Evolutionary conservation across 2,888 invertebrate species (phyloP).

Genomic region (Pomacea canaliculata): DNA sequence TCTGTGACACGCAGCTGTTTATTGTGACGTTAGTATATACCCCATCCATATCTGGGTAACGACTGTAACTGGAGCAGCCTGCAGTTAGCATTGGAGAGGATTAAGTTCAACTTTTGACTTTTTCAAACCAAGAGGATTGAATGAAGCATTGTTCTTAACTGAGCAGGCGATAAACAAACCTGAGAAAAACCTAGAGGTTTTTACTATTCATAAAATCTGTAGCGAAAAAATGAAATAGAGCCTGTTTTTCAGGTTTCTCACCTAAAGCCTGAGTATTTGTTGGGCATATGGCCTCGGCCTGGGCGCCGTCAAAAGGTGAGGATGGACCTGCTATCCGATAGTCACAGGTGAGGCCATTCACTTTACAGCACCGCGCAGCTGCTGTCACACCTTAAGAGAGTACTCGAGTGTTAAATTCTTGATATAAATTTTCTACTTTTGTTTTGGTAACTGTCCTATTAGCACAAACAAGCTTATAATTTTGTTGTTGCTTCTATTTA

Average conservation of each 20-base stretch:
- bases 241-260: neutral
- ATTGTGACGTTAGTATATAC: neutral
- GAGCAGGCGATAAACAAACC: no score
- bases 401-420: neutral
- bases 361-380: conserved; percentile 12
- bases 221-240: no score
- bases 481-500: no score
- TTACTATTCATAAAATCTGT: no score
- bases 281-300: conserved; percentile 17
- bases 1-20: conserved; percentile 24
- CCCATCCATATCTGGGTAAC: conserved; percentile 16
- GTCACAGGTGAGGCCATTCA: conserved; percentile 14
- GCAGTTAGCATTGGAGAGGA: neutral
- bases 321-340: conserved; percentile 17
- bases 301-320: conserved; percentile 15
- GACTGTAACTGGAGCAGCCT: conserved; percentile 19
- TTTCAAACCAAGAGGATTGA: no score
- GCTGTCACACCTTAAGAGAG: conserved; percentile 10
- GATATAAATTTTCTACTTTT: no score
- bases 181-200: no score
- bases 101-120: no score
- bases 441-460: neutral
- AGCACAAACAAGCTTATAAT: no score
- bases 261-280: neutral
- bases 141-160: no score